Evolutionary conservation across 2,888 invertebrate genomes (phyloP).

Genomic region (Elegia similella): DNA sequence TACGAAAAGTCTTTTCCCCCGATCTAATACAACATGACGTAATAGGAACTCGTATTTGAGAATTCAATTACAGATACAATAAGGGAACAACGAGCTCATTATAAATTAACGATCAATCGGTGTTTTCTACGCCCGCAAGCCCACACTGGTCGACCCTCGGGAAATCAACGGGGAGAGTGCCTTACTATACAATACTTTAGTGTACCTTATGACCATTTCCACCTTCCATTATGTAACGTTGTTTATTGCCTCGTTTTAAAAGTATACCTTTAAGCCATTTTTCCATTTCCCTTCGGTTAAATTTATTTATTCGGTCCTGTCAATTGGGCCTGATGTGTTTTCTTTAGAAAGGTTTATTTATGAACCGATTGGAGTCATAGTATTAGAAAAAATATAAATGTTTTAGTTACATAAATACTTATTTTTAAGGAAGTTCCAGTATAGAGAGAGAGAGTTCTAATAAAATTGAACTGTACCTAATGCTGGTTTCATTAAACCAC

Average conservation of each 20-base stretch:
- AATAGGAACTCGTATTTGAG: conserved; percentile 8
- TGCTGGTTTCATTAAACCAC: no score
- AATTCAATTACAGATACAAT: conserved; percentile 25
- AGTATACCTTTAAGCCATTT: background rate
- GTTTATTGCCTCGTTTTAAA: conserved; percentile 6
- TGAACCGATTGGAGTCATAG: no score
- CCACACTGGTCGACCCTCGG: conserved; percentile 33
- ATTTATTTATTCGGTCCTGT: background rate
- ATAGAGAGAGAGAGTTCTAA: no score
- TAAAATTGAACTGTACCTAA: no score
- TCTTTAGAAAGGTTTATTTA: no score
- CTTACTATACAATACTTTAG: conserved; percentile 30
- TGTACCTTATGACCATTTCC: conserved; percentile 16
- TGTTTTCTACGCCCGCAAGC: conserved; percentile 26
- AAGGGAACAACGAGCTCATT: conserved; percentile 33
- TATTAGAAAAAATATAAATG: no score
- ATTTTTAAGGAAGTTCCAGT: no score
- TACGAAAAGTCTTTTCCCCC: no score
- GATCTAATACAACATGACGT: background rate
- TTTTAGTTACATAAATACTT: no score
- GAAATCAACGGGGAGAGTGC: conserved; percentile 37
- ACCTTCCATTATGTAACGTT: conserved; percentile 17
- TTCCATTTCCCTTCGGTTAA: background rate
- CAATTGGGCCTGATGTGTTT: background rate
- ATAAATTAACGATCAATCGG: conserved; percentile 47